Evolutionary conservation across 1,140 invertebrate species (phyloP).

Genomic region (Linepithema humile): DNA sequence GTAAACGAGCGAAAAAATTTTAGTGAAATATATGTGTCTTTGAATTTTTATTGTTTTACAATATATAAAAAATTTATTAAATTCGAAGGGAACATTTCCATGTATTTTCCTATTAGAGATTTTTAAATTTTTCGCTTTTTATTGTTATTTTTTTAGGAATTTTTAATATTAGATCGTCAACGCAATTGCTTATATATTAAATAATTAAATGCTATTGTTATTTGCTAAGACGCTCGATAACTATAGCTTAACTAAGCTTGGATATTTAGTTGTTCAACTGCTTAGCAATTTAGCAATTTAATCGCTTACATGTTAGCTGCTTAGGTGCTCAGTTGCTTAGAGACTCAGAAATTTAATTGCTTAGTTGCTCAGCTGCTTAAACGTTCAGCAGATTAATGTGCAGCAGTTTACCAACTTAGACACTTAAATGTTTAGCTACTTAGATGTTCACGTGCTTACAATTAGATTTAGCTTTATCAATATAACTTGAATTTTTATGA

Average conservation of each 20-base stretch:
- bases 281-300: background rate
- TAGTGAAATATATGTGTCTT: too few relatives aligned
- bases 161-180: background rate
- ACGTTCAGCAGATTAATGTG: background rate
- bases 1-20: too few relatives aligned
- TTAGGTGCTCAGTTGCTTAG: background rate
- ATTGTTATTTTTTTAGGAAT: too few relatives aligned
- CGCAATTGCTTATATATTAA: background rate
- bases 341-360: background rate
- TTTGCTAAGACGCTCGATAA: background rate
- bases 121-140: too few relatives aligned
- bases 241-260: background rate
- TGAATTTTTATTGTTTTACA: too few relatives aligned
- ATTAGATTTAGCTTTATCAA: too few relatives aligned
- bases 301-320: too few relatives aligned
- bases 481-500: background rate
- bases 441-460: too few relatives aligned
- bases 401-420: background rate
- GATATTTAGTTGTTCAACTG: background rate
- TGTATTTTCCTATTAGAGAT: too few relatives aligned
- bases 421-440: background rate
- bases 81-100: too few relatives aligned
- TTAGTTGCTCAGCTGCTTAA: background rate
- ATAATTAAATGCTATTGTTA: background rate
- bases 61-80: too few relatives aligned